Evolutionary conservation across 2,888 invertebrate species (phyloP), one percentile per base, ranked within the genome.

Genomic region (Watsonalla binaria): DNA sequence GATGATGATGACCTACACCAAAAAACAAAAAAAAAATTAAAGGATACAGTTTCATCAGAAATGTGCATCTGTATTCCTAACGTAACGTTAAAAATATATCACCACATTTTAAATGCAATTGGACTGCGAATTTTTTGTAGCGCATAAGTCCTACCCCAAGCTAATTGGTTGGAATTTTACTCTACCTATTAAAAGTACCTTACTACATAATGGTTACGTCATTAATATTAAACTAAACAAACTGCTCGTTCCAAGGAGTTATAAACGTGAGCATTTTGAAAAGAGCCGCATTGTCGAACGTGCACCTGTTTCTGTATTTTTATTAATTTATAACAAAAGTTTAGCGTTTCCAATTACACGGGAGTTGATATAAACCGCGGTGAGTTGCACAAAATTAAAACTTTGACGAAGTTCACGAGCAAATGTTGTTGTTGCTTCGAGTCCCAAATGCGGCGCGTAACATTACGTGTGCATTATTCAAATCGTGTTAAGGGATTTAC

Each of bases 281-380:
- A 37, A 37, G 37, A 37, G 42, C 42, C 42, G 11, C 11, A 42
- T 11, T 42, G 11, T 11, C 42, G 11, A 42, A 11, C 11, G 5
- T 11, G 42, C 42, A 42, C 42, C 42, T 42, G 42, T 8, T 42
- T 11, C 42, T 5, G 42, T 24, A 47, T 24, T 48, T 48, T 37
- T 37, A 37, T 9, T 35, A 37, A 15, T 37, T 8, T 37, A 13
- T 4, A 35, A 47, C 35, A 13, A 48, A 48, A 47, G 46, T 52
- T 35, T 42, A 15, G 24, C 42, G 33, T 51, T 54, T 48, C 54
- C 54, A 54, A 56, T 54, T 54, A 46, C 56, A 54, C 37, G 51
- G 54, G 52, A 54, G 53, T 54, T 56, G 53, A 51, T 54, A 52
- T 51, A 49, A 49, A 15, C 49, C 49, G 39, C 15, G 39, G 39